Base-by-base conservation (phyloP, 2,797 vertebrate genomes). In the Pelochelys cantorii region DNA sequence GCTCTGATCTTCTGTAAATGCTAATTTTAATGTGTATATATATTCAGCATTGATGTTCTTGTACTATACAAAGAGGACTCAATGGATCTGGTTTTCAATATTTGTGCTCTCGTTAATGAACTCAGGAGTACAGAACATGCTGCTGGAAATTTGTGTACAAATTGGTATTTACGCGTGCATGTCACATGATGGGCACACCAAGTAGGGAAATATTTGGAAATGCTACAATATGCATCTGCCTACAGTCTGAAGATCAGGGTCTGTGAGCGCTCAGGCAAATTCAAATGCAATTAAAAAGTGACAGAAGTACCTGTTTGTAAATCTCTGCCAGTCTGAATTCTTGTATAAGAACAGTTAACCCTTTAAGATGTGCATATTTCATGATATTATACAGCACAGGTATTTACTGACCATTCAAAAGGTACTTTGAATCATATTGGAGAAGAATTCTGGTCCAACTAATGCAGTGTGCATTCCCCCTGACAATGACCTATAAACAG, bases 361-460 rank as follows among this genome's bases (percentile, higher is more conserved):
- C 90, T 90, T 83, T 29, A 74, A 84, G 90, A 90, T 78, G 54
- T 37, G 57, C 71, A 34, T 85, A 86, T 79, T 87, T 92, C 34
- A 3, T n/a, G 68, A 10, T 56, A 79, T 54, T 48, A 59, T 79
- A 7, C 74, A 20, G 5, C 1, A 1, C 8, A 56, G 65, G 82
- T 81, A 79, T 87, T 94, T 92, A 31, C 89, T 95, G 95, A 81
- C 92, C 90, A 48, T 65, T 79, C 82, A 84, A 34, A 81, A 88
- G 88, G 79, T 89, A 27, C 86, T 94, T 83, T 95, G 88, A 85
- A 82, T 95, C 79, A 13, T 85, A 5, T 82, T 87, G 94, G 87
- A 65, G 68, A 56, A 65, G 68, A 89, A 87, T 94, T 90, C 93
- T 95, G 92, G 14, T 85, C 88, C 75, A 90, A 86, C 90, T 94